Evolutionary conservation across 30 jellyfish, hydroid and myxozoan species (phyloP), one percentile per base, ranked within the genome.

Genomic region (Hydractinia symbiolongicarpus): DNA sequence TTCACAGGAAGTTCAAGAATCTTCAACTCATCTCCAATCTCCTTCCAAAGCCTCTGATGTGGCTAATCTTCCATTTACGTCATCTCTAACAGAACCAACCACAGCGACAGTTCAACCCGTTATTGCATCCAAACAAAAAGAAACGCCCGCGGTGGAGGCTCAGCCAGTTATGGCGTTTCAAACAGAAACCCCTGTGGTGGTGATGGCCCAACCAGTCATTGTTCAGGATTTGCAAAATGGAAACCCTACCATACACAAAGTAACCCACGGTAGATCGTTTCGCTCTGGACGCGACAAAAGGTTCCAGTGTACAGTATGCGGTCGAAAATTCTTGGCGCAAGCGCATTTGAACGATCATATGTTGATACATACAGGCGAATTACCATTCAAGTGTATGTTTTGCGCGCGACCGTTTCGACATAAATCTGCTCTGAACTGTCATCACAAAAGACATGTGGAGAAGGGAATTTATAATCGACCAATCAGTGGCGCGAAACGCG

Each of bases 381-480:
- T 60, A 20, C 87, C 87, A 2, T 79, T 21, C 44, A 79, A 79
- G 54, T 79, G 87, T 52, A 79, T 58, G 87, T 79, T 79, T 52
- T 79, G 87, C 83, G 61, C 53, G 11, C 84, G 87, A 62, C 87
- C 87, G 6, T 79, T 79, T 69, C 85, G 87, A 14, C 87, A 79
- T 83, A 79, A 79, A 20, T 79, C 87, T n/a, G 87, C 84, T 19
- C 30, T 79, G 83, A 79, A 79, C 66, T 16, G 70, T 52, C 87
- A 79, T 66, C 87, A 79, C 56, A 79, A 61, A 66, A 66, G 87
- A 68, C 87, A 79, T 21, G 67, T 79, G 9, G 69, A 79, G 50
- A 66, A 67, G 11, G 87, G 87, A 3, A 57, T 79, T 9, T 79
- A 7, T 16, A 66, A 79, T 55, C 85, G 87, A 52, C 87, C 87